Evolutionary conservation across 2,797 vertebrate species (phyloP).

Genomic region (Neosilurus mollespiculum): DNA sequence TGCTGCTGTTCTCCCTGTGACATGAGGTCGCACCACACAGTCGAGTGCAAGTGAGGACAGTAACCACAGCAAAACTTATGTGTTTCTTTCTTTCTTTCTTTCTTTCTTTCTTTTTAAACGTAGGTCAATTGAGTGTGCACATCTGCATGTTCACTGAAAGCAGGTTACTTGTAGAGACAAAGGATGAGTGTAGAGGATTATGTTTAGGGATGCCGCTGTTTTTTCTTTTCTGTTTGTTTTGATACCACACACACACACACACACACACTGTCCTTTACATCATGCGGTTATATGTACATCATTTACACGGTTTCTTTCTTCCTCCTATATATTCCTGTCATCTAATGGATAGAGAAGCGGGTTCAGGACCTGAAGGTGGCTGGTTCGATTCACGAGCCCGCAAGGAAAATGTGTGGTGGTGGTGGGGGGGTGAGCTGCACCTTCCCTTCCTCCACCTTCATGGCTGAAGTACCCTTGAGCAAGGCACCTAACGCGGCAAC

Average conservation of each 20-base stretch:
- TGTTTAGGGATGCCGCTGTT: not conserved
- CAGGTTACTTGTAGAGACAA: not conserved
- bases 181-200: not conserved
- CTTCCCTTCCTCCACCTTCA: too few species aligned
- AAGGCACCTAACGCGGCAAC: too few species aligned
- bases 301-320: not conserved
- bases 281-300: not conserved
- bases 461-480: too few species aligned
- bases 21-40: conserved; percentile 33
- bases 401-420: not conserved
- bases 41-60: conserved; percentile 64
- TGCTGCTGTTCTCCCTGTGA: conserved; percentile 9
- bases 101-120: not conserved
- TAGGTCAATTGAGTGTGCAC: not conserved
- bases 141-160: not conserved
- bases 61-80: too few species aligned
- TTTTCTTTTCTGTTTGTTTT: not conserved
- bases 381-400: too few species aligned
- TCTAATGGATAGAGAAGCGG: too few species aligned
- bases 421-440: not conserved
- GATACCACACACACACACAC: not conserved
- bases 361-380: too few species aligned
- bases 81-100: too few species aligned
- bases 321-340: too few species aligned
- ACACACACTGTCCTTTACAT: not conserved